Base-by-base conservation (phyloP, 2,888 invertebrate species). In the Uloborus plumipes region DNA sequence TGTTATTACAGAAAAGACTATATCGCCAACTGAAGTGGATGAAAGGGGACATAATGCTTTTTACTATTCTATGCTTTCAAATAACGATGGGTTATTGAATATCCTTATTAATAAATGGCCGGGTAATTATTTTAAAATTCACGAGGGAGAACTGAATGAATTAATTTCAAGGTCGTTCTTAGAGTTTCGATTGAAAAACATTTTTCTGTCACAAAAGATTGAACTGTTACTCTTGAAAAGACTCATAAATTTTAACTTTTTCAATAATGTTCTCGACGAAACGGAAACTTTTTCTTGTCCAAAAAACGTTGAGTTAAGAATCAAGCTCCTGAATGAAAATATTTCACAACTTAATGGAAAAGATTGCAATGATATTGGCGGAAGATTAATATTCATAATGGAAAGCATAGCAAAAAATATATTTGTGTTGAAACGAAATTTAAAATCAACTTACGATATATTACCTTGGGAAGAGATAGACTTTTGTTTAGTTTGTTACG, bases 401-500 rank as follows among this genome's bases (percentile, higher is more conserved):
- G 66, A 66, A 73, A 47, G 16, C 18, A 66, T 79, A 4, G 79
- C 59, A 0, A 62, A 66, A 47, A 73, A 61, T 47, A 65, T 79
- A 14, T 18, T 62, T 18, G 39, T 59, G 2, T 26, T 74, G 16
- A 79, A 79, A 31, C 50, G 50, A 50, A 20, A 55, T 14, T 26
- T 79, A 26, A 66, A 20, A 55, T 31, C 18, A 15, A 79, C 79
- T 4, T 79, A 79, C 15, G 55, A 47, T 14, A 59, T 14, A 64
- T 3, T 79, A 15, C 79, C 79, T 1, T 79, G 79, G 79, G 73
- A 79, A 50, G 79, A 79, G 26, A 79, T 79, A 0, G 79, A 79
- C 49, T 79, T 73, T 50, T 73, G 59, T n/a, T n/a, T 73, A 51
- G 15, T 55, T 7, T 15, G 49, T 22, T 79, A 65, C n/a, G 20